A percentile compares a stretch with the other conserved stretches of the same genome.
Evolutionary conservation across 2,888 invertebrate genomes (phyloP).

Genomic region (Dynastes tityus): DNA sequence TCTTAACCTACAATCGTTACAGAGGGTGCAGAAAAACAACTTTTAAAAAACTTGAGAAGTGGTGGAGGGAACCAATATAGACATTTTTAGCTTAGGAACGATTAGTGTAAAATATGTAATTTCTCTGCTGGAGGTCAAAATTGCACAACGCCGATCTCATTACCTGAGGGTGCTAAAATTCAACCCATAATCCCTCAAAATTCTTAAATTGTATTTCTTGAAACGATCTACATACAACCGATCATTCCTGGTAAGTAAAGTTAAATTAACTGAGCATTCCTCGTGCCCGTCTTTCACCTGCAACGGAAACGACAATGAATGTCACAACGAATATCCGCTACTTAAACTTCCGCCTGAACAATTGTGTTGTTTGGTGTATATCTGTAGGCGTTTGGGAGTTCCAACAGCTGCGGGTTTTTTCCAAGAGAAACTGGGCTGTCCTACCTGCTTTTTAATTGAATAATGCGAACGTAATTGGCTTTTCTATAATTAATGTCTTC

Average conservation of each 20-base stretch:
- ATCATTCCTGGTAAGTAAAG: neutral
- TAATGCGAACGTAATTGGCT: neutral
- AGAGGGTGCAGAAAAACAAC: too few relatives aligned
- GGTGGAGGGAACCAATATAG: too few relatives aligned
- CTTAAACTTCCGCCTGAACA: conserved; percentile 41
- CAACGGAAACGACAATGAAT: conserved; percentile 36
- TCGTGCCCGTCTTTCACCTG: conserved; percentile 33
- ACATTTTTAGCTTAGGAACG: too few relatives aligned
- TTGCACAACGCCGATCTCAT: too few relatives aligned
- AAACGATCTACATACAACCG: neutral
- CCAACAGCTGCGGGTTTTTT: conserved; percentile 33
- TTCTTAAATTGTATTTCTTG: neutral
- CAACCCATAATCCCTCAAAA: too few relatives aligned
- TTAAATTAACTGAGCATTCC: conserved; percentile 18
- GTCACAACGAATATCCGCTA: conserved; percentile 43
- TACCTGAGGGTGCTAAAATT: too few relatives aligned
- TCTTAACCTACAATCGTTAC: too few relatives aligned
- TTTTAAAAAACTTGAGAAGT: too few relatives aligned
- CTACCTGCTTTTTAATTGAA: neutral
- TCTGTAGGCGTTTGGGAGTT: conserved; percentile 30
- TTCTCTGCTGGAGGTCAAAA: too few relatives aligned
- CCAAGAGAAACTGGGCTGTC: neutral
- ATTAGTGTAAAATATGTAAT: too few relatives aligned
- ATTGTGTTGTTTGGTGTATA: conserved; percentile 32
- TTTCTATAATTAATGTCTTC: neutral